These are phyloP conservation scores for Channa argus DNA, from an alignment of 2,113 vertebrate species.

Conservation along the genomic window DNA sequence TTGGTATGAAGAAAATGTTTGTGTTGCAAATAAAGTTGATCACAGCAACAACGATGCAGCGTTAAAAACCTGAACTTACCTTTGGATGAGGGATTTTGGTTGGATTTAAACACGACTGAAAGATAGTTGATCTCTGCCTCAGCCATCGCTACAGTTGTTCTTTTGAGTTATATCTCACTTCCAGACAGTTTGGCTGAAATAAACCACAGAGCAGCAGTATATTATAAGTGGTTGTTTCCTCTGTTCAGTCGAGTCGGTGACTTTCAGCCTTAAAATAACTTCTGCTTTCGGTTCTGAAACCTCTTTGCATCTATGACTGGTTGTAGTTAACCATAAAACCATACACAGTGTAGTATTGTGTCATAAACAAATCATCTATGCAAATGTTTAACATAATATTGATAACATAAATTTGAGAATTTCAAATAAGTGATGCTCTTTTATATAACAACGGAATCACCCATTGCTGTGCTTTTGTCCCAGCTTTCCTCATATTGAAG, in stretches of 20 bases:
- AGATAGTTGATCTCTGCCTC: constrained; percentile 45
- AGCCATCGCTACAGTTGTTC: neutral
- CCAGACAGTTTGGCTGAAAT: accelerated
- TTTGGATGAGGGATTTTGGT: neutral
- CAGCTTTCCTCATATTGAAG: no score
- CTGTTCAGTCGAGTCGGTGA: accelerated
- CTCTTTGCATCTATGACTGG: neutral
- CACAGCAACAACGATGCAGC: no score
- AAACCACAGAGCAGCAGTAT: accelerated
- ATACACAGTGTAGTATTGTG: accelerated
- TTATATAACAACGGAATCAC: no score
- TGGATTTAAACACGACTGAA: constrained; percentile 32
- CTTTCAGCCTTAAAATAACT: neutral
- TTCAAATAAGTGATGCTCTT: no score
- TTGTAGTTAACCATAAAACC: accelerated
- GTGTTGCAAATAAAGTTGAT: no score
- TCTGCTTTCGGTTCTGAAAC: constrained; percentile 34
- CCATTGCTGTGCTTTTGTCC: no score
- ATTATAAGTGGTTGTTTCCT: neutral
- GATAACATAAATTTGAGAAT: no score
- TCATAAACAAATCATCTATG: no score
- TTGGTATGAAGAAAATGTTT: no score
- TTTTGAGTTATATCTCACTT: neutral
- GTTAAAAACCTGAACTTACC: constrained; percentile 14
- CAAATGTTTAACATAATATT: no score